Evolutionary conservation across 2,888 invertebrate species (phyloP), one percentile per base, ranked within the genome.

Genomic region (Clistopyga incitator): DNA sequence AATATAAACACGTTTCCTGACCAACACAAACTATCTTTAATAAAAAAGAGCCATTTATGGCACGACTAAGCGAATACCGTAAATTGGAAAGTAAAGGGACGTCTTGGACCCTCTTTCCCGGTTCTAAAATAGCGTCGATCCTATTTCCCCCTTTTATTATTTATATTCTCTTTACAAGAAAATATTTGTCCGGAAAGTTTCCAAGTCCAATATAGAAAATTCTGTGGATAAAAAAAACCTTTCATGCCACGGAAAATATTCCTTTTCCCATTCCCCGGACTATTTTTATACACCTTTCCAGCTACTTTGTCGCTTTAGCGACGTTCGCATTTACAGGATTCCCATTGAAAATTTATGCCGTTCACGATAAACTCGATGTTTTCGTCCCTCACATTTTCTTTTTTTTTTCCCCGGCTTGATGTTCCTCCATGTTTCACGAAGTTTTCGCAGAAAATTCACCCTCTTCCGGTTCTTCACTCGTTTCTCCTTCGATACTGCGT

Each of bases 341-440:
- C 87, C 61, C 84, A 86, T 89, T 89, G 76, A 82, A 89, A 91
- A 91, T 91, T 90, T 88, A 90, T 90, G 86, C 86, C 84, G 75
- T 67, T 84, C n/a, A 61, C 72, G 74, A 78, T 78, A 56, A 71
- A 52, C 29, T 65, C 72, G 20, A 54, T 38, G 65, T 74, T 80
- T 75, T 68, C 56, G 42, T 82, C 83, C 81, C 56, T 74, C 29
- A 71, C 72, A 83, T 80, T 84, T n/a, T n/a, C n/a, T n/a, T n/a
- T n/a, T n/a, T n/a, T n/a, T n/a, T 81, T 81, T 80, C 74, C 82
- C 84, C 74, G 74, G 54, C 80, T 65, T 74, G n/a, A n/a, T n/a
- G 70, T 82, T 71, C 50, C 15, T 42, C 23, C 42, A 3, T 20
- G 20, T 42, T 20, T 54, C 20, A 11, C 61, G 56, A 61, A 61